These are phyloP conservation scores for Drosophila kanekoi DNA, from an alignment of 2,888 invertebrate genomes.

Conservation along the genomic window DNA sequence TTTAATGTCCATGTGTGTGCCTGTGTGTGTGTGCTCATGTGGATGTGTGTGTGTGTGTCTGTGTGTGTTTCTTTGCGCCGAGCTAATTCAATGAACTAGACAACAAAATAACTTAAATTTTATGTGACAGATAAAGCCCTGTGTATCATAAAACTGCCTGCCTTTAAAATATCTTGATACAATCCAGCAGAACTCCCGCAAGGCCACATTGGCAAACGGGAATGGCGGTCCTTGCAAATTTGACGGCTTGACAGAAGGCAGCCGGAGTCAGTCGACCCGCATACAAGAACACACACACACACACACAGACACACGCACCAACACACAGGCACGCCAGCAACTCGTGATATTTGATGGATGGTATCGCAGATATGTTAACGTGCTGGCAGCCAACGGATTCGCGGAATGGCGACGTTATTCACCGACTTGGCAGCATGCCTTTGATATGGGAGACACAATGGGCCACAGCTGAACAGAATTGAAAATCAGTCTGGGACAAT, in stretches of 20 bases:
- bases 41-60: constrained; percentile 19
- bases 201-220: constrained; percentile 9
- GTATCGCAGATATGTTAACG: constrained; percentile 72
- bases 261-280: constrained; percentile 35
- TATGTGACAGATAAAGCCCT: constrained; percentile 38
- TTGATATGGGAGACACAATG: constrained; percentile 56
- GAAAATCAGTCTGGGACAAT: constrained; percentile 30
- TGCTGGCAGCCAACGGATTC: constrained; percentile 61
- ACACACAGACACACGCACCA: constrained; percentile 11
- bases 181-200: constrained; percentile 22
- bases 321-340: constrained; percentile 28
- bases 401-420: constrained; percentile 53
- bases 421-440: constrained; percentile 42
- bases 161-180: constrained; percentile 58
- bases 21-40: background rate
- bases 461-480: constrained; percentile 30
- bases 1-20: constrained; percentile 35
- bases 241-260: constrained; percentile 52
- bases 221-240: constrained; percentile 49
- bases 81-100: constrained; percentile 73
- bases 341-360: constrained; percentile 77
- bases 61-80: constrained; percentile 17
- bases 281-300: constrained; percentile 19
- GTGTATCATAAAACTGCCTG: constrained; percentile 30
- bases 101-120: constrained; percentile 71